These are phyloP conservation scores for Xylota segnis DNA, from an alignment of 2,888 invertebrate genomes.

Conservation along the genomic window DNA sequence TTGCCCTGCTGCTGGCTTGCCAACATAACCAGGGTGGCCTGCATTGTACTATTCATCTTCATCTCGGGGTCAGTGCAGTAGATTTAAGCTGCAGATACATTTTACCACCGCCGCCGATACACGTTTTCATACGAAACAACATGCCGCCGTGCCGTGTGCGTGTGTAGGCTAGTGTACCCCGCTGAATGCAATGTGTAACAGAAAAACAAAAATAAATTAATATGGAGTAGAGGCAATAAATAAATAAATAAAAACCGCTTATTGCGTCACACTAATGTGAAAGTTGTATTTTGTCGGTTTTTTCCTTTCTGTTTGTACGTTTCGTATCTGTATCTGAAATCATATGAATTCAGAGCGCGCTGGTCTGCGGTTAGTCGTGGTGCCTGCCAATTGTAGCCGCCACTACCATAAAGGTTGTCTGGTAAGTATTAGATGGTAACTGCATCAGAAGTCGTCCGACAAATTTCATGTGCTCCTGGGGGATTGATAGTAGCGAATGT, in stretches of 20 bases:
- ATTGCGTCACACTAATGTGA: conserved; percentile 76
- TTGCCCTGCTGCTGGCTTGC: conserved; percentile 60
- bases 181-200: conserved; percentile 50
- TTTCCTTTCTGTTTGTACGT: conserved; percentile 26
- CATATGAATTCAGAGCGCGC: conserved; percentile 66
- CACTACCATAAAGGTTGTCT: conserved; percentile 4
- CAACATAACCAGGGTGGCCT: conserved; percentile 35
- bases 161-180: conserved; percentile 20
- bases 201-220: conserved; percentile 58
- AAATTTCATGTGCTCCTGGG: neutral
- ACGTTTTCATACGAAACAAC: neutral
- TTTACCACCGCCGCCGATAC: conserved; percentile 7
- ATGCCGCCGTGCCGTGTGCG: neutral
- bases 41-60: conserved; percentile 19
- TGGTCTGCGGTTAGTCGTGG: conserved; percentile 41
- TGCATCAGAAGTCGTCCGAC: neutral
- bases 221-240: conserved; percentile 71
- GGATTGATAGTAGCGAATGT: neutral
- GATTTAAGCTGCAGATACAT: conserved; percentile 22
- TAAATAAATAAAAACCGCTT: conserved; percentile 66
- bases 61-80: conserved; percentile 30
- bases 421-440: neutral
- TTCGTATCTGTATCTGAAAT: conserved; percentile 64
- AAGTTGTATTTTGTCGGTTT: conserved; percentile 71
- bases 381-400: conserved; percentile 19